Evolutionary conservation across 2,113 vertebrate species (phyloP).

Genomic region (Cyrtonyx montezumae): DNA sequence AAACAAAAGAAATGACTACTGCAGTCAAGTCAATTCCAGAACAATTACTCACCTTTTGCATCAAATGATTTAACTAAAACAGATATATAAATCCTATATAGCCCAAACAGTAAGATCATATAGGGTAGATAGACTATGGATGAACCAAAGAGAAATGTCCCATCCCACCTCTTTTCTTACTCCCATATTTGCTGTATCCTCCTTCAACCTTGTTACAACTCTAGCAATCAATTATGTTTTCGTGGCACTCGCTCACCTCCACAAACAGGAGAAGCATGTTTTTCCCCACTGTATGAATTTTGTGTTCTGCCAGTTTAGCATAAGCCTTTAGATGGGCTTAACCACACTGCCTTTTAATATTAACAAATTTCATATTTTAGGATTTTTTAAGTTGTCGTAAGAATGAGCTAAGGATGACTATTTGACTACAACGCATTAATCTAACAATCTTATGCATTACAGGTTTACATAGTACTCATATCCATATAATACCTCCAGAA

Average conservation of each 20-base stretch:
- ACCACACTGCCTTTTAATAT: neutral
- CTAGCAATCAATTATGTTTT: neutral
- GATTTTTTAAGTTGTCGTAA: neutral
- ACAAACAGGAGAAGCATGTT: neutral
- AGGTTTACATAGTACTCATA: neutral
- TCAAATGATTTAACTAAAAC: neutral
- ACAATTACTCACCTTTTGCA: neutral
- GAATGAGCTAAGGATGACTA: neutral
- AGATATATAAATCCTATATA: neutral
- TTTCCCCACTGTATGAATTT: neutral
- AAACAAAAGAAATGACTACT: neutral
- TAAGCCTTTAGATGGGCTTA: neutral
- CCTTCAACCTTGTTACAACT: neutral
- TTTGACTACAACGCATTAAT: neutral
- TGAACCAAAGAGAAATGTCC: neutral
- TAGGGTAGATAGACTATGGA: neutral
- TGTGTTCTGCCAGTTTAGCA: neutral
- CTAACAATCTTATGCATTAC: neutral
- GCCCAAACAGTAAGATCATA: neutral
- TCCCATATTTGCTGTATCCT: neutral
- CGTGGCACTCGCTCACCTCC: neutral
- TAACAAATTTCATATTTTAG: neutral
- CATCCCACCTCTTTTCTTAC: neutral
- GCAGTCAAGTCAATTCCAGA: neutral
- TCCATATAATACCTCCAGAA: neutral